A percentile compares a stretch with the other conserved stretches of the same genome.
Conservation (phyloP, 2,797 vertebrate species). For the Rhinella marina region DNA sequence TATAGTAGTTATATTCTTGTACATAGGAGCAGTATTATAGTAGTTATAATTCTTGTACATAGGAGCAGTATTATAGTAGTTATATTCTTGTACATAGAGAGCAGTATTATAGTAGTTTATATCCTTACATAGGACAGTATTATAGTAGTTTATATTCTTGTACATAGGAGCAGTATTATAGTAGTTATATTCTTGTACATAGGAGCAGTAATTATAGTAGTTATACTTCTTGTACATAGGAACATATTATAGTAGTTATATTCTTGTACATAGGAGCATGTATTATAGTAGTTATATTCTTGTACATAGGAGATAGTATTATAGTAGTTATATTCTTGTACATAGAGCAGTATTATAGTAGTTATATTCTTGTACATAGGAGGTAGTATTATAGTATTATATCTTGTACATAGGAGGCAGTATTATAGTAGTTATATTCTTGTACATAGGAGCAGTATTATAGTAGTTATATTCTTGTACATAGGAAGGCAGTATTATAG, state of each 20-base stretch:
- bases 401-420: no score
- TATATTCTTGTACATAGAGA: no score
- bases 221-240: not conserved
- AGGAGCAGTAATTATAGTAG: slow-evolving; percentile 1
- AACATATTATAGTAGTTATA: not conserved
- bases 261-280: not conserved
- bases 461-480: not conserved
- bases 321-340: not conserved
- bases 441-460: no score
- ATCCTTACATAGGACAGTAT: not conserved
- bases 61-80: no score
- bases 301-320: not conserved
- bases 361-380: no score
- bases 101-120: slow-evolving; percentile 2
- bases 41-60: not conserved
- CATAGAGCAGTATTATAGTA: no score
- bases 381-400: no score
- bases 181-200: slow-evolving; percentile 4
- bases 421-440: no score
- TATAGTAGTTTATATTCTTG: slow-evolving; percentile 10
- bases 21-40: no score
- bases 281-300: not conserved
- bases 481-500: not conserved
- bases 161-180: not conserved
- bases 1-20: no score